Evolutionary conservation across 2,113 vertebrate species (phyloP).

Genomic region (Gallinago undulata): DNA sequence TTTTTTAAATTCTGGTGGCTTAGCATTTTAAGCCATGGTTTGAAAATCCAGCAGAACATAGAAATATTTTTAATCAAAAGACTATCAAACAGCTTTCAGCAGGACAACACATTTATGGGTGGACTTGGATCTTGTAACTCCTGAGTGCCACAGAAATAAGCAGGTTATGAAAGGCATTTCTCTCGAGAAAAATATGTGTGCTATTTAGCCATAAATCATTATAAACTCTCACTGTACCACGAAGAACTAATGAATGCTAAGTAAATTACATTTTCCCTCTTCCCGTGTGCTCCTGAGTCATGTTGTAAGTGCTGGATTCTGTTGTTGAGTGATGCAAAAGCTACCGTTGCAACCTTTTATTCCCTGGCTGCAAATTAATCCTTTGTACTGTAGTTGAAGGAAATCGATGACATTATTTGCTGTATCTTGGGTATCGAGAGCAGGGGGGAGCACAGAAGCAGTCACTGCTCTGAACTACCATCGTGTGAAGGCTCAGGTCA

Average conservation of each 20-base stretch:
- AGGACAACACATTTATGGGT: neutral
- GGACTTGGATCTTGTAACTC: slow-evolving; percentile 39
- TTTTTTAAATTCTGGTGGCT: neutral
- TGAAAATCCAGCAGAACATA: neutral
- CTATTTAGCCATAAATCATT: slow-evolving; percentile 58
- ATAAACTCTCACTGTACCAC: slow-evolving; percentile 33
- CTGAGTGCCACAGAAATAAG: slow-evolving; percentile 28
- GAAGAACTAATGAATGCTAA: slow-evolving; percentile 62
- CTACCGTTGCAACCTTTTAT: slow-evolving; percentile 58
- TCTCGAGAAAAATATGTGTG: slow-evolving; percentile 49
- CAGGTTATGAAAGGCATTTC: slow-evolving; percentile 62
- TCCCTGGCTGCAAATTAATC: slow-evolving; percentile 61
- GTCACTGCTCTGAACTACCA: neutral
- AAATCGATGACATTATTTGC: slow-evolving; percentile 65
- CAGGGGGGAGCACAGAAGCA: neutral
- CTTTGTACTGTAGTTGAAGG: slow-evolving; percentile 62
- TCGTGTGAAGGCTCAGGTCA: neutral
- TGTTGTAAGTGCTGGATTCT: slow-evolving; percentile 49
- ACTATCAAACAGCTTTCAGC: slow-evolving; percentile 12
- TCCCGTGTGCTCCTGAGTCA: slow-evolving; percentile 37
- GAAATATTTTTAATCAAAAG: neutral
- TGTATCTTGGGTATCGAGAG: slow-evolving; percentile 32
- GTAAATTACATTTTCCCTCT: slow-evolving; percentile 36
- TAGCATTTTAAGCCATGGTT: neutral
- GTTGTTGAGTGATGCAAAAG: slow-evolving; percentile 67